Base-by-base conservation (phyloP, 2,888 invertebrate species). In the Notodonta ziczac region DNA sequence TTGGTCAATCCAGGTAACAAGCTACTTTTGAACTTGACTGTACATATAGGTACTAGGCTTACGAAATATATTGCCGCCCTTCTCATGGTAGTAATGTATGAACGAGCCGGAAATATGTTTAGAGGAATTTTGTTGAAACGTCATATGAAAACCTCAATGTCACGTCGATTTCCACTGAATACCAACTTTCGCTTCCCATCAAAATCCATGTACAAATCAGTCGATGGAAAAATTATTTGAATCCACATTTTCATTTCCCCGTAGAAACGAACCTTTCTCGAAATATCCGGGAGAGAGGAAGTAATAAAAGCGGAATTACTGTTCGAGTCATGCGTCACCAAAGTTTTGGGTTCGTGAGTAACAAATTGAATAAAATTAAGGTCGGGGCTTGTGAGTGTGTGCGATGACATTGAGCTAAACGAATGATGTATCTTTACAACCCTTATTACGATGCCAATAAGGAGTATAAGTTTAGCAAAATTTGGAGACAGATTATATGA, bases 291-390 rank as follows among this genome's bases (percentile, higher is more conserved):
- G 76, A 77, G 81, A 82, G 85, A 75, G 81, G 84, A 88, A 88
- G 89, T 87, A 89, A 91, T 91, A 90, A 91, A 91, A 91, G 85
- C 88, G 88, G 85, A 90, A 91, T 91, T 91, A 91, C 87, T 85
- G 88, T 85, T 85, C 80, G 84, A 90, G 84, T 90, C 89, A 89
- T 91, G 87, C 89, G 88, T 91, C 89, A 91, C 83, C 78, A 85
- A 91, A 91, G 89, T 92, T 91, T 91, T 82, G 91, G 91, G 91
- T 87, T 82, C 82, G 82, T 83, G 86, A 90, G 88, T 89, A 88
- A 83, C 89, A 90, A 91, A 92, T 91, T 90, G 90, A 91, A 92
- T 91, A 86, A 90, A 91, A 91, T 91, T 89, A 88, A 87, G 89
- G 88, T 77, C 82, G 81, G 81, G 80, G 80, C 81, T 81, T 80